Base-by-base conservation (phyloP, 2,113 vertebrate species). In the rabbit (Oryctolagus cuniculus) region DNA sequence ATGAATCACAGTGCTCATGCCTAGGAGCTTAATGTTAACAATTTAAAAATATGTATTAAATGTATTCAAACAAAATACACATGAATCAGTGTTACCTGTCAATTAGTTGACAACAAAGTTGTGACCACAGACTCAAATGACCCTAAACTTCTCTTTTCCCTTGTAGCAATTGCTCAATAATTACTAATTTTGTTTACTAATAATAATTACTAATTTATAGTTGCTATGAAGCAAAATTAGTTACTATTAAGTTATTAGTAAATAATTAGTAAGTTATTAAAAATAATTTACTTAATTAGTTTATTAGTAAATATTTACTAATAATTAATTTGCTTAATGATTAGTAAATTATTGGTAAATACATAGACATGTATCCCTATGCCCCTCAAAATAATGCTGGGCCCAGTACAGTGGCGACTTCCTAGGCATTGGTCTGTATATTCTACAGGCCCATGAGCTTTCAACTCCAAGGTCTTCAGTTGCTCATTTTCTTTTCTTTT, bases 81-180 rank as follows among this genome's bases (percentile, higher is more conserved):
- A 77, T 44, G 78, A 94, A 77, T 51, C 75, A 83, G 70, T 19
- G 27, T 74, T 75, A n/a, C 55, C 75, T 90, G 72, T 67, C 75
- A n/a, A 74, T 53, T 78, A 79, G 31, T n/a, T 85, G 36, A 89
- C 34, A 66, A 70, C 73, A 89, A 75, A 34, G 11, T 3, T 19
- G 5, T 87, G n/a, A 58, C 27, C 38, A 78, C 36, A 90, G 15
- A 12, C 31, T 87, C 67, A 53, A 0, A 34, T 36, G 21, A 97
- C 53, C 44, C 66, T 79, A 89, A 66, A 19, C 22, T 5, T 79
- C 21, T n/a, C 29, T 90, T 95, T 90, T 22, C 19, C 44, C 10
- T 58, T 72, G 25, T 4, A 77, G 5, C 7, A 51, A 58, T 22
- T 80, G 3, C 44, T 89, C 34, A 49, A 16, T 73, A 53, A 36